These are phyloP conservation scores for Nesidiocoris tenuis DNA, from an alignment of 2,888 invertebrate species.

Conservation along the genomic window DNA sequence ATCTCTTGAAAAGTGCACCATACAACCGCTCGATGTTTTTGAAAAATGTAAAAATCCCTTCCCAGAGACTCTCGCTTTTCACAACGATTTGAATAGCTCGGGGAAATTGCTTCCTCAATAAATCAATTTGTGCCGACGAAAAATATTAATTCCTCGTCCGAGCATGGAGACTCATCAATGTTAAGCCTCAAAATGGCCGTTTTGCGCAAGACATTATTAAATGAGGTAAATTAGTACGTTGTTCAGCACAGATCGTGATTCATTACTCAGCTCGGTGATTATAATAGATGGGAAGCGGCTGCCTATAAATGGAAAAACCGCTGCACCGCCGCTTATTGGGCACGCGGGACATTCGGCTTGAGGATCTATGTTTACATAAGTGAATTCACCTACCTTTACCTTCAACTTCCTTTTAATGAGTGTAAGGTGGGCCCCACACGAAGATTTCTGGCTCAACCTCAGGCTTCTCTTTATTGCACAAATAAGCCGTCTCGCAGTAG, in stretches of 20 bases:
- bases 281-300: not conserved
- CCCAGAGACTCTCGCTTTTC: no score
- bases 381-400: not conserved
- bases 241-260: not conserved
- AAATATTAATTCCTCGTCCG: no score
- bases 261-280: not conserved
- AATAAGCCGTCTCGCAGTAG: no score
- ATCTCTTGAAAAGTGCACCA: no score
- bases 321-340: not conserved
- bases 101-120: no score
- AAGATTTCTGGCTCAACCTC: not conserved
- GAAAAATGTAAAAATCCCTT: no score
- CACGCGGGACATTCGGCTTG: not conserved
- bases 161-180: no score
- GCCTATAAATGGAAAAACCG: not conserved
- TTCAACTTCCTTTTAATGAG: not conserved
- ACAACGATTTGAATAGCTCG: no score
- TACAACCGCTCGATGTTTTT: no score
- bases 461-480: not conserved
- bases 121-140: no score
- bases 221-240: not conserved
- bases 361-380: not conserved
- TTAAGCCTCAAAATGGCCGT: not conserved
- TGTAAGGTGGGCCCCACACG: not conserved
- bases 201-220: not conserved